Evolutionary conservation across 2,113 vertebrate genomes (phyloP).

Genomic region (Oncorhynchus kisutch): DNA sequence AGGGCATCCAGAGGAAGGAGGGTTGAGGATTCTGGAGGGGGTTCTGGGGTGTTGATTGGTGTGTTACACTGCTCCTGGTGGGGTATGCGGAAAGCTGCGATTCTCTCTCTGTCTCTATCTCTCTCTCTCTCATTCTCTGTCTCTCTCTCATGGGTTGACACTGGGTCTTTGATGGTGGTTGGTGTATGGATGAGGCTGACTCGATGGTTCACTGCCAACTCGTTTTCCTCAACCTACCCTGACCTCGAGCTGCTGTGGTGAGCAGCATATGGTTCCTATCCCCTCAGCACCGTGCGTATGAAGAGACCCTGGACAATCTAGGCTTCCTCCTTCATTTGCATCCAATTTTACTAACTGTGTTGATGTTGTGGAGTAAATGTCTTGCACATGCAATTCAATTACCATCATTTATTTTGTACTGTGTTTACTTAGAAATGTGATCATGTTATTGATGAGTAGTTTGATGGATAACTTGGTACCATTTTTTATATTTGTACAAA

Average conservation of each 20-base stretch:
- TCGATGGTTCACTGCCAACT: slow-evolving; percentile 34
- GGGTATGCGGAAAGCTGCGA: too few relatives aligned
- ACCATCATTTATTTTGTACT: too few relatives aligned
- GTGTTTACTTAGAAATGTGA: background rate
- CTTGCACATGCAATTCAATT: background rate
- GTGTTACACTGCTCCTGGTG: slow-evolving; percentile 1
- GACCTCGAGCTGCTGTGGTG: slow-evolving; percentile 25
- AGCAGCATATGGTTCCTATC: slow-evolving; percentile 8
- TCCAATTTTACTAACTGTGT: background rate
- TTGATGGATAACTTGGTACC: background rate
- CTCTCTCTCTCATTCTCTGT: background rate
- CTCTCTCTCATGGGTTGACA: slow-evolving; percentile 4
- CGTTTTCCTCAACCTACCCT: slow-evolving; percentile 37
- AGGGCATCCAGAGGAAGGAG: slow-evolving; percentile 9
- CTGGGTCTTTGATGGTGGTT: slow-evolving; percentile 24
- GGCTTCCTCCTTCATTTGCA: slow-evolving; percentile 2
- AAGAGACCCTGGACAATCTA: background rate
- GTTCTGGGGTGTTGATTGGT: slow-evolving; percentile 10
- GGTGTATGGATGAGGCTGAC: slow-evolving; percentile 19
- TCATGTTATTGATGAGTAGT: background rate
- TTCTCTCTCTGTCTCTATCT: background rate
- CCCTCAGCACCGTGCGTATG: background rate
- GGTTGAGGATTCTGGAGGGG: background rate
- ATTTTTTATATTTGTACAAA: slow-evolving; percentile 4
- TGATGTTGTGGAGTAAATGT: background rate